A percentile compares a stretch with the other conserved stretches of the same genome.
Conservation (phyloP, 2,113 vertebrate genomes). For the Elephantulus edwardii region DNA sequence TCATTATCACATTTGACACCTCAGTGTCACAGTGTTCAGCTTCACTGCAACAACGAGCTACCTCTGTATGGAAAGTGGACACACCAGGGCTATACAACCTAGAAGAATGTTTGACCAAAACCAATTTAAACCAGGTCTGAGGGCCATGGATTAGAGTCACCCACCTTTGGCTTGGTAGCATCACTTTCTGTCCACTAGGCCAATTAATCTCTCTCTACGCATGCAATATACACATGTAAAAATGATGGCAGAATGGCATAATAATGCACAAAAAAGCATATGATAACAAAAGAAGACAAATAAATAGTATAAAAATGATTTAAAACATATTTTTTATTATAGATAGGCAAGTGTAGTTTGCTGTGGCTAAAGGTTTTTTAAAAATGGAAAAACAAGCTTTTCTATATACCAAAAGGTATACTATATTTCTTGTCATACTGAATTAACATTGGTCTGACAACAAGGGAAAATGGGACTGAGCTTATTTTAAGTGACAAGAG, state of each 20-base stretch:
- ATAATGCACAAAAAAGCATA: conserved; percentile 1
- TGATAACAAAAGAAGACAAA: conserved; percentile 32
- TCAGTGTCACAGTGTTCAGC: no score
- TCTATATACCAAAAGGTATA: conserved; percentile 38
- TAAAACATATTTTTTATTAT: conserved; percentile 82
- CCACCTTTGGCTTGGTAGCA: no score
- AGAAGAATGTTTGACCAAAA: no score
- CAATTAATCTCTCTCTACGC: no score
- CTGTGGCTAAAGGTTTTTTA: conserved; percentile 63
- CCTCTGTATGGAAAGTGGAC: no score
- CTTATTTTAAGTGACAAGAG: conserved; percentile 58
- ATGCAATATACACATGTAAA: no score
- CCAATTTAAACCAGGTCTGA: no score
- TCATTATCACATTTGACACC: no score
- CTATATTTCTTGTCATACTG: conserved; percentile 42
- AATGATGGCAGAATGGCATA: background rate
- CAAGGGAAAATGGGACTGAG: background rate
- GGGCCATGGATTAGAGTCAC: no score
- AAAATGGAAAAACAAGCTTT: conserved; percentile 61
- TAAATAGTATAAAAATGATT: conserved; percentile 39
- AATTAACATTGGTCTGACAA: conserved; percentile 53
- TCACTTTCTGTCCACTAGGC: no score
- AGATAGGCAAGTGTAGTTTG: conserved; percentile 67
- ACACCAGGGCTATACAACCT: no score
- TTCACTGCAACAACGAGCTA: no score